Evolutionary conservation across 2,888 invertebrate species (phyloP).

Genomic region (Hoplodrina blanda): DNA sequence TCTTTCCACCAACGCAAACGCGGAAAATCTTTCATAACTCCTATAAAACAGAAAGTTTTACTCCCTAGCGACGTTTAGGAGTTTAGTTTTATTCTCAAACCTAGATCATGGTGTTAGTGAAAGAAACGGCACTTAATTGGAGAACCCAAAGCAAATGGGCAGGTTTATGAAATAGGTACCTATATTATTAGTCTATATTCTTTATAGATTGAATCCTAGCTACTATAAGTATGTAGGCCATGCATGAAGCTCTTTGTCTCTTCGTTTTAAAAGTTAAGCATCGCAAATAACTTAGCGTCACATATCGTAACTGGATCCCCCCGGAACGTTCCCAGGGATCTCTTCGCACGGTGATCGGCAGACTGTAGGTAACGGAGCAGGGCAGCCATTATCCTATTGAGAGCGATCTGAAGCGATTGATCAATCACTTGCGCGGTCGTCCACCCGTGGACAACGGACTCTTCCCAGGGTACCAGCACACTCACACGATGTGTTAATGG

Average conservation of each 20-base stretch:
- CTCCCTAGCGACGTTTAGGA: not conserved
- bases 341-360: constrained; percentile 56
- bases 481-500: not conserved
- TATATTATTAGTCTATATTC: not conserved
- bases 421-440: constrained; percentile 60
- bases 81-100: not conserved
- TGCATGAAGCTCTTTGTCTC: too few species aligned
- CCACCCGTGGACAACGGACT: constrained; percentile 54
- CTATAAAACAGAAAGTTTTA: constrained; percentile 24
- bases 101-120: not conserved
- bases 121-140: not conserved
- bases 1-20: not conserved
- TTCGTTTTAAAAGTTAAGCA: not conserved
- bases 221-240: too few species aligned
- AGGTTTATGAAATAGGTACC: not conserved
- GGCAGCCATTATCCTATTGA: constrained; percentile 62
- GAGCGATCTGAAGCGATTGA: constrained; percentile 52
- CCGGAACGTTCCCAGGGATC: constrained; percentile 48
- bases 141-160: too few species aligned
- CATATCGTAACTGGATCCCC: not conserved
- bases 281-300: constrained; percentile 20
- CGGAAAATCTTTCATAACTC: constrained; percentile 18
- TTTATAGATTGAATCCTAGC: not conserved
- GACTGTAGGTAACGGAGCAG: constrained; percentile 33
- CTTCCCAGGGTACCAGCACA: constrained; percentile 29